Base-by-base conservation (phyloP, 2,797 vertebrate species). In the Acanthurus tractus region DNA sequence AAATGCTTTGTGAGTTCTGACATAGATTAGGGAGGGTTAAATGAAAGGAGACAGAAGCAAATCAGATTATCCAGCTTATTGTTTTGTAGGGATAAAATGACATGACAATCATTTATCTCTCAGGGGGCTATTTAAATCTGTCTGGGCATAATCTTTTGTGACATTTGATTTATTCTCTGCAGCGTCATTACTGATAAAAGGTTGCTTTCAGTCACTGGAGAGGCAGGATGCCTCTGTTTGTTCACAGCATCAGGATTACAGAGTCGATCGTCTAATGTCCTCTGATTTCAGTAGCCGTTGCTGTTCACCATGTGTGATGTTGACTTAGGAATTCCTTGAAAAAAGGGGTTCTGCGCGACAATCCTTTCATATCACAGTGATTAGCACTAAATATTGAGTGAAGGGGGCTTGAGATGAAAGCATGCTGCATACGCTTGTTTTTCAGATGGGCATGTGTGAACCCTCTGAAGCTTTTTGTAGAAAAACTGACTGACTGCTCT, bases 31-130 rank as follows among this genome's bases (percentile, higher is more conserved):
- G 63, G 53, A 36, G 73, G 75, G 78, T 84, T 87, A 79, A 86
- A 85, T 75, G 52, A 78, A 85, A 88, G 66, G 48, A 81, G 79
- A 87, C 70, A 69, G 76, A 66, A 80, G 68, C 70, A 79, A 82
- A 89, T 87, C 84, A 82, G 83, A 90, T 92, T 89, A 89, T 76
- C 68, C 63, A 53, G 23, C 18, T 89, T 85, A 88, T 83, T 91
- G 88, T 93, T 90, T 84, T 63, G 80, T 29, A 17, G 52, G 59
- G 81, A 89, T 86, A 56, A 86, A 83, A 89, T 84, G 79, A 87
- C 69, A 77, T 65, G 82, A 87, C 85, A 84, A 74, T 91, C 71
- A 68, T 85, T 90, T 70, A 83, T 88, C 83, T 90, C 88, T 75
- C 84, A 53, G 53, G 68, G 63, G 83, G 58, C 73, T 84, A 58